Evolutionary conservation across 2,113 vertebrate genomes (phyloP).

Genomic region (Dendrocopos noguchii): DNA sequence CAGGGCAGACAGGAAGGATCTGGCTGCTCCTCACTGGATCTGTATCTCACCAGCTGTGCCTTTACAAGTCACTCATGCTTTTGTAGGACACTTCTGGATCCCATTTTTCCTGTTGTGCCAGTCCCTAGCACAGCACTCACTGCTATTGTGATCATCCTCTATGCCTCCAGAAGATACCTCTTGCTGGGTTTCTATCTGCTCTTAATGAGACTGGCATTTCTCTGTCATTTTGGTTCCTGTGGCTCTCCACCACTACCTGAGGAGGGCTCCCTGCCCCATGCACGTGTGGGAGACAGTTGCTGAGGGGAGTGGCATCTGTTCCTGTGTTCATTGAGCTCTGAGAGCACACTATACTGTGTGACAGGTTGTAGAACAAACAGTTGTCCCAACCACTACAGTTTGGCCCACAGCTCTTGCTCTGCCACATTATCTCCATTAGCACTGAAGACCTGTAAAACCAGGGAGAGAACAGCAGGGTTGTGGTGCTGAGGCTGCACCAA

Average conservation of each 20-base stretch:
- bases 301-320: background rate
- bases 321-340: background rate
- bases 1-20: background rate
- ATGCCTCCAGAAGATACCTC: background rate
- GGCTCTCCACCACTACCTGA: background rate
- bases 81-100: background rate
- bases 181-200: background rate
- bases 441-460: background rate
- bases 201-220: background rate
- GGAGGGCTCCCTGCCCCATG: background rate
- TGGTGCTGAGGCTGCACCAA: background rate
- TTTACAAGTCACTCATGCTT: background rate
- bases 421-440: background rate
- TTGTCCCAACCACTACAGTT: background rate
- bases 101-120: background rate
- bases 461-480: background rate
- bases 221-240: background rate
- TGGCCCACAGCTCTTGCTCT: background rate
- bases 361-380: background rate
- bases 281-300: accelerated
- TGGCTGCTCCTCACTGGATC: background rate
- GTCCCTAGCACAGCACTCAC: background rate
- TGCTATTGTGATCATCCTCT: background rate
- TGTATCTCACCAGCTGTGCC: background rate
- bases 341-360: background rate